These are phyloP conservation scores for Herminia tarsipennalis DNA, from an alignment of 2,888 invertebrate genomes.

Conservation along the genomic window DNA sequence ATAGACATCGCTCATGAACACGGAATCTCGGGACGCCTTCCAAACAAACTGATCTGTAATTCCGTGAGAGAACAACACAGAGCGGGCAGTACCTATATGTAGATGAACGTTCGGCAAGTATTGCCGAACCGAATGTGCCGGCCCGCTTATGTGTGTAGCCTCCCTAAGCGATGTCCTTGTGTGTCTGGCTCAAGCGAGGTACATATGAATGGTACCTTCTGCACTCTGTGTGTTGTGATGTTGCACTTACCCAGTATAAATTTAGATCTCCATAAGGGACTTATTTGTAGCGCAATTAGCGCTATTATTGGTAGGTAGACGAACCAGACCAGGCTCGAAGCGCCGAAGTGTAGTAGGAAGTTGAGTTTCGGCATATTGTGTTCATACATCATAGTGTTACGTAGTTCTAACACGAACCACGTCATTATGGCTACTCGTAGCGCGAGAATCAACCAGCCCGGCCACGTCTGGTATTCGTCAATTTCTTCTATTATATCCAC, in stretches of 20 bases:
- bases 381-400: slow-evolving; percentile 83
- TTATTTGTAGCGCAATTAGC: slow-evolving; percentile 96
- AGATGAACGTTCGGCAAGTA: too few species aligned
- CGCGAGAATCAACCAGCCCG: slow-evolving; percentile 96
- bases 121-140: too few species aligned
- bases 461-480: slow-evolving; percentile 99
- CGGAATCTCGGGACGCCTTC: too few species aligned
- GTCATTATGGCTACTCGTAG: slow-evolving; percentile 94
- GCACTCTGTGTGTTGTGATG: too few species aligned
- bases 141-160: too few species aligned
- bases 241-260: slow-evolving; percentile 91
- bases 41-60: too few species aligned
- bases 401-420: slow-evolving; percentile 93
- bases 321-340: slow-evolving; percentile 99
- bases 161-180: too few species aligned
- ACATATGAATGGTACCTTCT: too few species aligned
- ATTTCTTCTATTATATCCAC: slow-evolving; percentile 98
- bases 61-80: too few species aligned
- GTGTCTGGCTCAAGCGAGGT: too few species aligned
- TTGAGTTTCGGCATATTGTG: slow-evolving; percentile 90
- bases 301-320: slow-evolving; percentile 98
- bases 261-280: slow-evolving; percentile 98
- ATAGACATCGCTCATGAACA: too few species aligned
- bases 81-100: too few species aligned
- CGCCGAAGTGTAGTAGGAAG: slow-evolving; percentile 98